phyloP scores from a whole-genome alignment of 2,113 vertebrate genomes.

The Sinocyclocheilus maitianheensis region DNA sequence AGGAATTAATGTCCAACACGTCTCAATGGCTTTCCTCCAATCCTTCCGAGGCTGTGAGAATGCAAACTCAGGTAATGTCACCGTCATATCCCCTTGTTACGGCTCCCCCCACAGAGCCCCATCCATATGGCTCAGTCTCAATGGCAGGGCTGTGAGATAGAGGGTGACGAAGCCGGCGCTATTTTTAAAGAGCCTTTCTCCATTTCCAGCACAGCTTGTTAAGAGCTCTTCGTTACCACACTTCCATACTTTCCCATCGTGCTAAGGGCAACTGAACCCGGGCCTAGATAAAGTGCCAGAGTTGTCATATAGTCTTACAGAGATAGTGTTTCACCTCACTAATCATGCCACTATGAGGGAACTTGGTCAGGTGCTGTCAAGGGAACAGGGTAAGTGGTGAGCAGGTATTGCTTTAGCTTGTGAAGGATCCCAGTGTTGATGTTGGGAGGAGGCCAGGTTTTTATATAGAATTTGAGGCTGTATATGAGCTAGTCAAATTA shows the following conservation, averaged over 20 bases:
- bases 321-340: conserved; percentile 60
- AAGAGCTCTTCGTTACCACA: conserved; percentile 55
- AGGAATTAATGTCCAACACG: conserved; percentile 29
- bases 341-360: conserved; percentile 49
- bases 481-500: neutral
- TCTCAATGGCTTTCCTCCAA: conserved; percentile 32
- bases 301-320: conserved; percentile 58
- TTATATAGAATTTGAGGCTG: conserved; percentile 31
- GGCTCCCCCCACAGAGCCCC: conserved; percentile 41
- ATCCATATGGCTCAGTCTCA: conserved; percentile 51
- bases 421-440: conserved; percentile 40
- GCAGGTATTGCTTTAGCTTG: conserved; percentile 48
- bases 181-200: conserved; percentile 58
- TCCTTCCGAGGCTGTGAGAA: conserved; percentile 44
- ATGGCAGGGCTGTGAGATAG: conserved; percentile 51
- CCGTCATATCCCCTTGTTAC: conserved; percentile 54
- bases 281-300: conserved; percentile 57
- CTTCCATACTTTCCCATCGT: conserved; percentile 50
- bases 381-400: conserved; percentile 51
- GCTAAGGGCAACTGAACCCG: conserved; percentile 44
- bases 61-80: conserved; percentile 58
- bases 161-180: conserved; percentile 52
- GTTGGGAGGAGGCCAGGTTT: conserved; percentile 31
- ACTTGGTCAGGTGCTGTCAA: conserved; percentile 55
- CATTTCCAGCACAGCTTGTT: conserved; percentile 58